Percentiles rank a stretch among this genome's conserved stretches.
phyloP scores from a whole-genome alignment of 2,113 vertebrate genomes.

The Phalacrocorax brasilianus region DNA sequence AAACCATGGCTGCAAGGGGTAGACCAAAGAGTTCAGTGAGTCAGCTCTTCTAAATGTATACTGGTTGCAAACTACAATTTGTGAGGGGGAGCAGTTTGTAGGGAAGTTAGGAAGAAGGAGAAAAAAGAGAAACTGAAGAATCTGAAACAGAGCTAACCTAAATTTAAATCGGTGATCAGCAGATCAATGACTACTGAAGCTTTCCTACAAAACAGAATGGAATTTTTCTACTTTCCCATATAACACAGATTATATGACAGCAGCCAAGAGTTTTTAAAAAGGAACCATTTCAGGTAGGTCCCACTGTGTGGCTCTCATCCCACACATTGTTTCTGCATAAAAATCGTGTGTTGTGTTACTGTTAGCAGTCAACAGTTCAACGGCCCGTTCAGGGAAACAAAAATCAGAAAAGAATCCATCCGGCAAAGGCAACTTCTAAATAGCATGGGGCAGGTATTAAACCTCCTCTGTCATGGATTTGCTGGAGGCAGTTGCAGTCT shows the following conservation, averaged over 20 bases:
- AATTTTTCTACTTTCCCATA: neutral
- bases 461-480: neutral
- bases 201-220: slow-evolving; percentile 33
- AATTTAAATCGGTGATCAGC: neutral
- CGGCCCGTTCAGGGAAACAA: neutral
- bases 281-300: neutral
- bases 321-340: slow-evolving; percentile 19
- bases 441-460: neutral
- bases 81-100: neutral
- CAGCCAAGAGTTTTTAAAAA: neutral
- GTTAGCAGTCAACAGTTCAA: slow-evolving; percentile 21
- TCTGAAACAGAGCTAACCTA: slow-evolving; percentile 12
- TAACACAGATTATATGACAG: neutral
- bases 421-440: slow-evolving; percentile 33
- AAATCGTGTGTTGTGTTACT: slow-evolving; percentile 33
- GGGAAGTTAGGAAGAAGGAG: neutral
- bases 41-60: neutral
- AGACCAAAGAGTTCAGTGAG: neutral
- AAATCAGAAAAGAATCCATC: slow-evolving; percentile 41
- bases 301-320: neutral
- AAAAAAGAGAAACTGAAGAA: neutral
- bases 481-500: neutral
- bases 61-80: neutral
- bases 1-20: neutral
- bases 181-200: neutral